phyloP scores from a whole-genome alignment of 2,113 vertebrate species.

The Pelobates fuscus region DNA sequence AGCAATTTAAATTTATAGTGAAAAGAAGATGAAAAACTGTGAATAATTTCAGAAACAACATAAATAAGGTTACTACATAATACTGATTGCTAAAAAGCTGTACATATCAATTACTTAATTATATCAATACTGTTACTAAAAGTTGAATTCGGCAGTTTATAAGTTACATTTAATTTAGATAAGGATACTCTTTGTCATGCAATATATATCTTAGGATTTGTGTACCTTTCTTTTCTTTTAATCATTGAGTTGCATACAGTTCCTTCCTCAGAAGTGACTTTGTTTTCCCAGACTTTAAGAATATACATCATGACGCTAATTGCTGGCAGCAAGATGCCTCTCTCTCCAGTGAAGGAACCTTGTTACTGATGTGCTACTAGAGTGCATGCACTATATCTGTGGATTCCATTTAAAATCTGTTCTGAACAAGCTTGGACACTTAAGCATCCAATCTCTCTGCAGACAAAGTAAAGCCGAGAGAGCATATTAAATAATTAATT shows the following conservation, averaged over 20 bases:
- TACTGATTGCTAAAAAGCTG: neutral
- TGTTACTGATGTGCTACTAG: conserved; percentile 3
- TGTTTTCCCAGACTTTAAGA: conserved; percentile 8
- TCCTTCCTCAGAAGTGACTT: conserved; percentile 4
- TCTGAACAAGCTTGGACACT: conserved; percentile 3
- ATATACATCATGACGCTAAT: conserved; percentile 34
- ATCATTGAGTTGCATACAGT: conserved; percentile 12
- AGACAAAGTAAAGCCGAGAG: neutral
- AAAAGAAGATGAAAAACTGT: too few species aligned
- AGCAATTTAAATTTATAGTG: too few species aligned
- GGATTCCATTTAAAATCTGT: conserved; percentile 11
- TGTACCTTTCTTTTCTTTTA: conserved; percentile 38
- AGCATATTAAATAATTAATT: conserved; percentile 8
- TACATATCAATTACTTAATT: conserved; percentile 22
- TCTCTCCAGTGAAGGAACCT: neutral
- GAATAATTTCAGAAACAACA: too few species aligned
- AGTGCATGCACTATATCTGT: neutral
- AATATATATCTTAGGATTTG: conserved; percentile 33
- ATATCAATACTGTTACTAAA: neutral
- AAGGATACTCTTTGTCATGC: conserved; percentile 2
- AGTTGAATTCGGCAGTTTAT: conserved; percentile 14
- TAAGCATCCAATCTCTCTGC: neutral
- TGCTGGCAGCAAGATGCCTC: conserved; percentile 33
- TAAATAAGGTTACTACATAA: too few species aligned
- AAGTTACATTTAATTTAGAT: conserved; percentile 32